A percentile compares a stretch with the other conserved stretches of the same genome.
phyloP scores from a whole-genome alignment of 2,113 vertebrate genomes.

The Amphiprion percula region DNA sequence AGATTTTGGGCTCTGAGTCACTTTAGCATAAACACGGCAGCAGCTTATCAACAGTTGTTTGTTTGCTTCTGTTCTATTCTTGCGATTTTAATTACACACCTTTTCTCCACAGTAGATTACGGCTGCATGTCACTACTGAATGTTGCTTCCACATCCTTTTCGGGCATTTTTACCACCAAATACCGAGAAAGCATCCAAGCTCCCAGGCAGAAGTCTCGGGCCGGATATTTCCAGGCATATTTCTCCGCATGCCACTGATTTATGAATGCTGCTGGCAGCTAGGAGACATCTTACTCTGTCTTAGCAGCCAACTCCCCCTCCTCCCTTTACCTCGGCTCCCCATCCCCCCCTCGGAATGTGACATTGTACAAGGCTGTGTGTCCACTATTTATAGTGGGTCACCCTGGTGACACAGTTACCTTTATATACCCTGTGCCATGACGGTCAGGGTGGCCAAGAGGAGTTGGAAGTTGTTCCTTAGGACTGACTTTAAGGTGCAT shows the following conservation, averaged over 20 bases:
- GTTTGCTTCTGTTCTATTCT: constrained; percentile 23
- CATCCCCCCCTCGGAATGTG: constrained; percentile 80
- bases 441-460: constrained; percentile 39
- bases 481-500: constrained; percentile 9
- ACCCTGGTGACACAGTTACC: constrained; percentile 83
- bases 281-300: constrained; percentile 73
- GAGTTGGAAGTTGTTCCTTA: constrained; percentile 10
- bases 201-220: constrained; percentile 43
- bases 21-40: neutral
- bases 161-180: constrained; percentile 42
- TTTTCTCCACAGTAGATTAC: constrained; percentile 1
- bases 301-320: constrained; percentile 57
- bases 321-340: constrained; percentile 55
- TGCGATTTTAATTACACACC: constrained; percentile 30
- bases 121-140: constrained; percentile 38
- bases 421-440: constrained; percentile 73
- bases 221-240: constrained; percentile 74
- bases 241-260: constrained; percentile 73
- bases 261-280: constrained; percentile 77
- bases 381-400: constrained; percentile 85
- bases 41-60: constrained; percentile 12
- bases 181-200: constrained; percentile 53
- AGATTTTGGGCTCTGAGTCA: constrained; percentile 13
- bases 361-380: constrained; percentile 81
- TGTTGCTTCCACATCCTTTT: constrained; percentile 35